A percentile compares a stretch with the other conserved stretches of the same genome.
These are phyloP conservation scores for Endotricha flammealis DNA, from an alignment of 2,888 invertebrate genomes.

Conservation along the genomic window DNA sequence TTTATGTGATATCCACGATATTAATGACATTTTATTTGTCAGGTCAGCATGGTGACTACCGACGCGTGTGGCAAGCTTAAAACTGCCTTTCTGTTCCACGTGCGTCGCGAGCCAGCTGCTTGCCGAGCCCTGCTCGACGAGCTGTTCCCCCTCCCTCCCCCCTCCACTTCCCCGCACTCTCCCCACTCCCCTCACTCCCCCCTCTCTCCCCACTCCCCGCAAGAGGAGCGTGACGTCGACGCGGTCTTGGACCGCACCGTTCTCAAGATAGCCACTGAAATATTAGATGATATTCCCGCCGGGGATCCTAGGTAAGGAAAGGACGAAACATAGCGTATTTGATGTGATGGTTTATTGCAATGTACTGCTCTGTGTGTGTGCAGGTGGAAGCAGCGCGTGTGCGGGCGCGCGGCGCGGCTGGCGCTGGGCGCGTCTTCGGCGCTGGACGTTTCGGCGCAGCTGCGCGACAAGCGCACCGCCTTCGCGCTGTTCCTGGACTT, in stretches of 20 bases:
- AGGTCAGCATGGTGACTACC: slow-evolving; percentile 49
- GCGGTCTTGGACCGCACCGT: slow-evolving; percentile 55
- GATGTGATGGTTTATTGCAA: too few species aligned
- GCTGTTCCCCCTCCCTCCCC: slow-evolving; percentile 49
- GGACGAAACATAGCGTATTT: too few species aligned
- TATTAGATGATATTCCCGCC: slow-evolving; percentile 92
- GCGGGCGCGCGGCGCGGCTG: slow-evolving; percentile 49
- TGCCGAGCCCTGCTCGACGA: slow-evolving; percentile 36
- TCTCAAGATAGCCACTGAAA: slow-evolving; percentile 81
- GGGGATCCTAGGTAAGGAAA: slow-evolving; percentile 87
- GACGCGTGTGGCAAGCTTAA: slow-evolving; percentile 78
- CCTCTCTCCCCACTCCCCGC: neutral
- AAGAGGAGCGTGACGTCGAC: slow-evolving; percentile 35
- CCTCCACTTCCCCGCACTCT: slow-evolving; percentile 58
- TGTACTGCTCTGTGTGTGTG: slow-evolving; percentile 9
- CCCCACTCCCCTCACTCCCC: slow-evolving; percentile 27
- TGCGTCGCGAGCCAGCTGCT: slow-evolving; percentile 71
- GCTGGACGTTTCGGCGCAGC: slow-evolving; percentile 89
- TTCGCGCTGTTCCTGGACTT: slow-evolving; percentile 87
- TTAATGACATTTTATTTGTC: too few species aligned
- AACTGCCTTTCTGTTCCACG: slow-evolving; percentile 87
- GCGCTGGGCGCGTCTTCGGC: slow-evolving; percentile 85
- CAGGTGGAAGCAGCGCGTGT: slow-evolving; percentile 55
- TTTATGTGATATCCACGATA: too few species aligned
- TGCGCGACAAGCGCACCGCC: slow-evolving; percentile 92